Evolutionary conservation across 30 jellyfish, hydroid and myxozoan genomes (phyloP).

Genomic region (Hydra vulgaris): DNA sequence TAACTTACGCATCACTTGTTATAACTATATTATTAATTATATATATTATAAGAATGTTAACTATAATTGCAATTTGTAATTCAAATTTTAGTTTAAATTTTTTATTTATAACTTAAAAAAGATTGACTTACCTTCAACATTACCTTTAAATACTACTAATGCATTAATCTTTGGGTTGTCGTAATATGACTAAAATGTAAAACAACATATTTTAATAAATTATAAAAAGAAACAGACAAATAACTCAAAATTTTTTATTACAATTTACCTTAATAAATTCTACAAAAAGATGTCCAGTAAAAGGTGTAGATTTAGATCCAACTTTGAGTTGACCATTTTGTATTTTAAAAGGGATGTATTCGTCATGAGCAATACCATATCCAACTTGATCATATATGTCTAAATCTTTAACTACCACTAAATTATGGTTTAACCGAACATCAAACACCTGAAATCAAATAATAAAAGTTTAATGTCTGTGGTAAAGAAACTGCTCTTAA

Average conservation of each 20-base stretch:
- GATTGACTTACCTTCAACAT: conserved; percentile 58
- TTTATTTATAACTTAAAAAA: no score
- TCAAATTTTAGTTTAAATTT: no score
- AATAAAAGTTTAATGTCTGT: neutral
- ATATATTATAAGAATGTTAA: no score
- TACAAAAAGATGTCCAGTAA: conserved; percentile 85
- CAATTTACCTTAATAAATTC: conserved; percentile 72
- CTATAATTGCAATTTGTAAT: no score
- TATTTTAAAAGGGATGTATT: conserved; percentile 78
- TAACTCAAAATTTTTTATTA: no score
- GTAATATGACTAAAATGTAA: conserved; percentile 48
- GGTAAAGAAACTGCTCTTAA: no score
- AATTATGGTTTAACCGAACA: conserved; percentile 74
- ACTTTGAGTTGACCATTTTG: conserved; percentile 55
- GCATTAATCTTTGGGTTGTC: conserved; percentile 95
- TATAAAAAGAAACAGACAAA: no score
- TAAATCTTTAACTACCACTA: conserved; percentile 62
- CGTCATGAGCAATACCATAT: conserved; percentile 85
- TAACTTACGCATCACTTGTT: no score
- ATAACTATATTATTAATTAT: no score
- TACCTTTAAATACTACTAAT: conserved; percentile 78
- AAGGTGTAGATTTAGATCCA: conserved; percentile 71
- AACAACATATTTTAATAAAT: no score
- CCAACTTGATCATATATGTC: conserved; percentile 91
- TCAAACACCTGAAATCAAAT: conserved; percentile 68